phyloP scores from a whole-genome alignment of 1,140 invertebrate genomes.

The Saccostrea glomerata region DNA sequence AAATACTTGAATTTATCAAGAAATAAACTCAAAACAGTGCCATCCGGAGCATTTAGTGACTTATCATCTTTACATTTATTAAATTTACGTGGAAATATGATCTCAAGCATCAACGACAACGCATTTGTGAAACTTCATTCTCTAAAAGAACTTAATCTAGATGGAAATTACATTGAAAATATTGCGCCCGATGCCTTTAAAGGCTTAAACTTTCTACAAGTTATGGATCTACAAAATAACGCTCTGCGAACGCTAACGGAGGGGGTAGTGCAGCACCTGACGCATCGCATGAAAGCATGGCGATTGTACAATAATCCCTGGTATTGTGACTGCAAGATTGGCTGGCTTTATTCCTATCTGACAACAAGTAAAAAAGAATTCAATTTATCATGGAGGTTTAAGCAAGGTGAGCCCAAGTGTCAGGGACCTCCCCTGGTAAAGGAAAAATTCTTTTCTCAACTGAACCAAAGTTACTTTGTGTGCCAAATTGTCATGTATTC shows the following conservation, averaged over 20 bases:
- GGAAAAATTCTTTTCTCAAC: slow-evolving; percentile 54
- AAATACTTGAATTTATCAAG: slow-evolving; percentile 70
- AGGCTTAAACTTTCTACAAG: slow-evolving; percentile 63
- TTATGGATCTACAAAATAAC: slow-evolving; percentile 71
- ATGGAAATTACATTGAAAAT: slow-evolving; percentile 67
- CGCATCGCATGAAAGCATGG: slow-evolving; percentile 56
- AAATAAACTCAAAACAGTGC: slow-evolving; percentile 67
- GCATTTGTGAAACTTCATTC: slow-evolving; percentile 64
- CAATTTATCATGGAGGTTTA: slow-evolving; percentile 61
- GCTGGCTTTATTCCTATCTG: slow-evolving; percentile 70
- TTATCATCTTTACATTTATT: slow-evolving; percentile 61
- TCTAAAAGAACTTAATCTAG: slow-evolving; percentile 66
- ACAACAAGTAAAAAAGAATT: slow-evolving; percentile 46
- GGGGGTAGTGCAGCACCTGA: slow-evolving; percentile 59
- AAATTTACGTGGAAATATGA: slow-evolving; percentile 67
- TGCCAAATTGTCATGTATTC: slow-evolving; percentile 66
- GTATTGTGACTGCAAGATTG: slow-evolving; percentile 73
- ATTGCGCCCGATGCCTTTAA: slow-evolving; percentile 65
- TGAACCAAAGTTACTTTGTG: slow-evolving; percentile 56
- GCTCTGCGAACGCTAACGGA: slow-evolving; percentile 58
- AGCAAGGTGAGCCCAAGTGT: slow-evolving; percentile 60
- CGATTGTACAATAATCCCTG: slow-evolving; percentile 73
- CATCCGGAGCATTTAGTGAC: slow-evolving; percentile 61
- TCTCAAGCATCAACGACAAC: slow-evolving; percentile 59
- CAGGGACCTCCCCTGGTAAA: slow-evolving; percentile 57